phyloP scores from a whole-genome alignment of 2,888 invertebrate species.

The Exocentrus adspersus region DNA sequence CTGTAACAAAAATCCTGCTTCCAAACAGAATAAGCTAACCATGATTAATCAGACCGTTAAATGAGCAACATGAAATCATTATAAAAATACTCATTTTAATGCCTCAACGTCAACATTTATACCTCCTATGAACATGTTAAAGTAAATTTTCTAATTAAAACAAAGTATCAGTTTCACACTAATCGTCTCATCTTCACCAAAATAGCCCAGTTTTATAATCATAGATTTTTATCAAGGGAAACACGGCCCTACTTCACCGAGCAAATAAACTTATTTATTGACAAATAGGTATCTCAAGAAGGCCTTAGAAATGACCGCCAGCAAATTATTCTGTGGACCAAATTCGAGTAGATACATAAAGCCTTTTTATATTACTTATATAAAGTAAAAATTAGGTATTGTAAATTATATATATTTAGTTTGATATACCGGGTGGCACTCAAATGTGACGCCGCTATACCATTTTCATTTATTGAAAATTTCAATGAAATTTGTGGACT shows the following conservation, averaged over 20 bases:
- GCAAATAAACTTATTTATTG: conserved; percentile 28
- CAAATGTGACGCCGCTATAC: too few relatives aligned
- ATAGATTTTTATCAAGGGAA: conserved; percentile 22
- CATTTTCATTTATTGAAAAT: too few relatives aligned
- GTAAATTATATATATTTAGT: too few relatives aligned
- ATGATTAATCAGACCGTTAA: not conserved
- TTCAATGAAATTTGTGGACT: too few relatives aligned
- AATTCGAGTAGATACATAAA: too few relatives aligned
- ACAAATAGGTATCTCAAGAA: conserved; percentile 15
- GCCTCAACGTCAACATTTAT: conserved; percentile 23
- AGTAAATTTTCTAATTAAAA: conserved; percentile 29
- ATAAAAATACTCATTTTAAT: conserved; percentile 24
- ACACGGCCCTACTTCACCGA: conserved; percentile 22
- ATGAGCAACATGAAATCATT: conserved; percentile 3
- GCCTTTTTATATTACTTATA: too few relatives aligned
- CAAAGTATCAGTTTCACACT: conserved; percentile 27
- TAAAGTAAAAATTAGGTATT: too few relatives aligned
- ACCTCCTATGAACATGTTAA: conserved; percentile 24
- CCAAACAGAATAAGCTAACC: too few relatives aligned
- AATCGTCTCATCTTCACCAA: conserved; percentile 18
- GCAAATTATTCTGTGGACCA: not conserved
- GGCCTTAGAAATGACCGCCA: conserved; percentile 14
- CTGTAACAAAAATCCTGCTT: too few relatives aligned
- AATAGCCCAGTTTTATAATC: conserved; percentile 12
- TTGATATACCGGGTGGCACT: too few relatives aligned